Conservation (phyloP, 2,797 vertebrate genomes). For the Squalus acanthias region DNA sequence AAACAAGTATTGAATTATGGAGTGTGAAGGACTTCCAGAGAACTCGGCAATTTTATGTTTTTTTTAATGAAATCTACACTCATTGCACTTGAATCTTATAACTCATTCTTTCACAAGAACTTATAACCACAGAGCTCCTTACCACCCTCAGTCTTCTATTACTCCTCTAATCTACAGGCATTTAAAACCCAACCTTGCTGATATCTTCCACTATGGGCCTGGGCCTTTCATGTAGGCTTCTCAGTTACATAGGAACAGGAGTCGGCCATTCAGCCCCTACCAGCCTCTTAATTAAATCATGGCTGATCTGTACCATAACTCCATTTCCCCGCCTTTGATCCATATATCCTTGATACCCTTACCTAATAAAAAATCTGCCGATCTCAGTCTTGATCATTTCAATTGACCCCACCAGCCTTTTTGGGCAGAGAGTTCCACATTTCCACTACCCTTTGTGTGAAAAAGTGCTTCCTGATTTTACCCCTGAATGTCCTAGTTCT, state of each 20-base stretch:
- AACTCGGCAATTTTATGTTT: background rate
- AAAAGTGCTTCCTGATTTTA: no score
- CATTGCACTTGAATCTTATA: background rate
- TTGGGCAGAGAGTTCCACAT: no score
- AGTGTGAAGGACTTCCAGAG: background rate
- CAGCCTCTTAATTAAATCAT: no score
- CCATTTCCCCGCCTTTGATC: no score
- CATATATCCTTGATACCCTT: no score
- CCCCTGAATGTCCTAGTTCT: no score
- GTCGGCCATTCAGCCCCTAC: no score
- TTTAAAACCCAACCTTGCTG: background rate
- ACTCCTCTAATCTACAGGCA: background rate
- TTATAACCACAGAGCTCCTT: background rate
- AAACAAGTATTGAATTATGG: background rate
- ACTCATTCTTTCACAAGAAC: background rate
- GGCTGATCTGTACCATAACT: no score
- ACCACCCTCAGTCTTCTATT: background rate
- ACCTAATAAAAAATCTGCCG: no score
- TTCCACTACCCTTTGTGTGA: no score
- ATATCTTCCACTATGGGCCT: background rate
- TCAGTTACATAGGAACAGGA: background rate
- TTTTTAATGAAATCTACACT: background rate
- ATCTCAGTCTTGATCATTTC: no score
- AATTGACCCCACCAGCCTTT: no score
- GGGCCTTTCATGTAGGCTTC: background rate